Conservation (phyloP, 1,140 invertebrate genomes). For the Lethocerus indicus region DNA sequence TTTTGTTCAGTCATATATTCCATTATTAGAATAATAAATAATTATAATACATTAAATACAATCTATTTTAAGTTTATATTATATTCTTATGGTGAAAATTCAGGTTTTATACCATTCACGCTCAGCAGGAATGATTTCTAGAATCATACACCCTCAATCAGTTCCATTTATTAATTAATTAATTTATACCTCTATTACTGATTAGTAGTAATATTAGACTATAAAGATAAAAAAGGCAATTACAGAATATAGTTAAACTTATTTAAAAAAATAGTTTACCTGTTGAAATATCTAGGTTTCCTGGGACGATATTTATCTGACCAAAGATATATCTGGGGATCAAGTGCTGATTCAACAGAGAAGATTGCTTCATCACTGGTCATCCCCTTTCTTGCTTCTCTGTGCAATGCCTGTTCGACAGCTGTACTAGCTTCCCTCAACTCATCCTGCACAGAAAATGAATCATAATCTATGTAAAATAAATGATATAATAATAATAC, state of each 20-base stretch:
- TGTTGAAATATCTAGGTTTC: slow-evolving; percentile 96
- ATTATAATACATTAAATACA: too few species aligned
- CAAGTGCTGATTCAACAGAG: slow-evolving; percentile 73
- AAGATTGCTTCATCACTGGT: slow-evolving; percentile 78
- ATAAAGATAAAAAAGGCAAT: background rate
- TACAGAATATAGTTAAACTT: background rate
- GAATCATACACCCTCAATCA: too few species aligned
- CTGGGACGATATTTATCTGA: slow-evolving; percentile 95
- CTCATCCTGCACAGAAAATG: slow-evolving; percentile 25
- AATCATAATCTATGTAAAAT: background rate
- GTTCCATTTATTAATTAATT: too few species aligned
- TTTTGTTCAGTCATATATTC: too few species aligned
- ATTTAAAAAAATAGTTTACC: slow-evolving; percentile 24
- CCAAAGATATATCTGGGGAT: slow-evolving; percentile 84
- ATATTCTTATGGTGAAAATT: too few species aligned
- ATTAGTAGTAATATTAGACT: too few species aligned
- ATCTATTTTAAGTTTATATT: too few species aligned
- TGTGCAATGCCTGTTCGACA: slow-evolving; percentile 42
- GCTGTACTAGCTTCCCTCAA: slow-evolving; percentile 20
- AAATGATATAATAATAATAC: background rate
- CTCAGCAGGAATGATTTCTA: too few species aligned
- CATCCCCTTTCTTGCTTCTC: slow-evolving; percentile 80
- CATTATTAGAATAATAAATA: too few species aligned
- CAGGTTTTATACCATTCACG: too few species aligned
- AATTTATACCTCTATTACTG: too few species aligned